phyloP scores from a whole-genome alignment of 2,888 invertebrate genomes.

The Dorcus parallelipipedus region DNA sequence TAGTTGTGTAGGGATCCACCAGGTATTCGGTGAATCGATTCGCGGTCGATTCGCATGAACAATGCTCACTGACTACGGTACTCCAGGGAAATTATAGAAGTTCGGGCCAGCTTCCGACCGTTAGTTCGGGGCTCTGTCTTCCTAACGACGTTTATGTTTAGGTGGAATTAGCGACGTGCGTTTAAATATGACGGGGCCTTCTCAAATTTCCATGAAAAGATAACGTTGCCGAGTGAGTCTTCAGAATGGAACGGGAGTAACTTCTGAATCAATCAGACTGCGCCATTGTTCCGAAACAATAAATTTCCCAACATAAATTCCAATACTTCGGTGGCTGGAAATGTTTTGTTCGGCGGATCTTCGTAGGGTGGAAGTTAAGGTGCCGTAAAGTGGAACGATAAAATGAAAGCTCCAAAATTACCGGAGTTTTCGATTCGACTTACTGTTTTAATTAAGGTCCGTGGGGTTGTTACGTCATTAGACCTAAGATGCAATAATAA shows the following conservation, averaged over 20 bases:
- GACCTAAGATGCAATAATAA: too few relatives aligned
- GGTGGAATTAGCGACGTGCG: background rate
- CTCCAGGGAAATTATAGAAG: conserved; percentile 41
- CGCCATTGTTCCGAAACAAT: conserved; percentile 15
- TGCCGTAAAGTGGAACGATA: background rate
- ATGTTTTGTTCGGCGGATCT: background rate
- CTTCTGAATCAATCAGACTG: background rate
- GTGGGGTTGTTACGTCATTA: too few relatives aligned
- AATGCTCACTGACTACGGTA: conserved; percentile 39
- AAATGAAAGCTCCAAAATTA: background rate
- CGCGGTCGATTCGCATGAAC: conserved; percentile 32
- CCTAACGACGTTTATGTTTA: conserved; percentile 23
- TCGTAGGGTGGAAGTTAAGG: background rate
- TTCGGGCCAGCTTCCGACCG: conserved; percentile 31
- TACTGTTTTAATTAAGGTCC: too few relatives aligned
- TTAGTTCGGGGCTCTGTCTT: conserved; percentile 31
- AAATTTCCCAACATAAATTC: conserved; percentile 14
- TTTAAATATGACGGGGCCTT: too few relatives aligned
- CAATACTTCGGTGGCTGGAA: background rate
- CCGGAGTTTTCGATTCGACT: too few relatives aligned
- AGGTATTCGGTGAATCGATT: conserved; percentile 30
- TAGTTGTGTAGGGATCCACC: conserved; percentile 9
- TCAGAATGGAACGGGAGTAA: background rate
- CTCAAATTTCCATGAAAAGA: too few relatives aligned
- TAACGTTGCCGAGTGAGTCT: too few relatives aligned